These are phyloP conservation scores for Cryptus armator DNA, from an alignment of 2,888 invertebrate species.

Conservation along the genomic window DNA sequence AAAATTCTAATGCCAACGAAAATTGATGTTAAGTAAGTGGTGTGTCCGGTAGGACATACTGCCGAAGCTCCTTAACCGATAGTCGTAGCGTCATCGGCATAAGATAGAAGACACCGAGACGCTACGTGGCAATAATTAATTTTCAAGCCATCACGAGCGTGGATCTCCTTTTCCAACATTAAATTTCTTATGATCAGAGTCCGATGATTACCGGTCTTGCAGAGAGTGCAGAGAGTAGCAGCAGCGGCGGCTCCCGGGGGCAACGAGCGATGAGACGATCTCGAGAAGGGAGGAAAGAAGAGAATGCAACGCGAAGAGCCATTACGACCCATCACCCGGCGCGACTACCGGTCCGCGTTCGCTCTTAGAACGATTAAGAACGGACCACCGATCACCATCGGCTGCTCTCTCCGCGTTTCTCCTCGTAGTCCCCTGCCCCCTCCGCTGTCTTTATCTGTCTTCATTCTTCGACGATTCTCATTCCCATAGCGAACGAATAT, in stretches of 20 bases:
- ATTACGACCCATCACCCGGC: constrained; percentile 41
- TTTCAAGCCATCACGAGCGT: constrained; percentile 53
- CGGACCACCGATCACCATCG: constrained; percentile 32
- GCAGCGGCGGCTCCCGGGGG: constrained; percentile 7
- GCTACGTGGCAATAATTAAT: constrained; percentile 59
- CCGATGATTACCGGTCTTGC: constrained; percentile 62
- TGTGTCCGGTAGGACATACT: not conserved
- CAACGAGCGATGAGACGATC: constrained; percentile 18
- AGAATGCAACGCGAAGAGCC: constrained; percentile 27
- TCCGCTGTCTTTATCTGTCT: not conserved
- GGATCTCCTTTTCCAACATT: constrained; percentile 61
- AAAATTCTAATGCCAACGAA: constrained; percentile 21
- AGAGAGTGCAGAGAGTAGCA: constrained; percentile 18
- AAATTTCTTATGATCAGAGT: constrained; percentile 61
- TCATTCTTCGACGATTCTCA: constrained; percentile 4
- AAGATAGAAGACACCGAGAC: constrained; percentile 33
- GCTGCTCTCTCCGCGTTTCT: not conserved
- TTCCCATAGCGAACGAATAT: constrained; percentile 13
- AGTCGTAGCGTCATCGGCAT: not conserved
- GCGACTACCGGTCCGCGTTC: constrained; percentile 52
- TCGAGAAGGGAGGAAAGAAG: constrained; percentile 30
- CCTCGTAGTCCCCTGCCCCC: not conserved
- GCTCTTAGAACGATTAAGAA: constrained; percentile 42
- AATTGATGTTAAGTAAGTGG: constrained; percentile 19
- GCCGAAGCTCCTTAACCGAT: not conserved